A percentile compares a stretch with the other conserved stretches of the same genome.
Conservation (phyloP, 2,888 invertebrate genomes). For the Lithophane ornitopus region DNA sequence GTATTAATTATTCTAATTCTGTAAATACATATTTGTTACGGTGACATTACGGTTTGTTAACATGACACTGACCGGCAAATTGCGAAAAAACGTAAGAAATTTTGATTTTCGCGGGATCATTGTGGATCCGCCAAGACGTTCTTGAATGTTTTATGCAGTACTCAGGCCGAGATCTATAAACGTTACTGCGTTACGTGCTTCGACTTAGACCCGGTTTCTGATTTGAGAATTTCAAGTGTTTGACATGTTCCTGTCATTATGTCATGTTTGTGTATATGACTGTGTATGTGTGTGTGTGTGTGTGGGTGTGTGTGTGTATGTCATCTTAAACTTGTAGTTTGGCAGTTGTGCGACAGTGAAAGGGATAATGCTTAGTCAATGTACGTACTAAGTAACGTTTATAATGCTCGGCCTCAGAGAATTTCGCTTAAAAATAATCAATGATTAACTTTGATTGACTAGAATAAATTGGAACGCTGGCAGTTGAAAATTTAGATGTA, state of each 20-base stretch:
- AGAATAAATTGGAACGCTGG: not conserved
- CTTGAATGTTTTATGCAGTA: not conserved
- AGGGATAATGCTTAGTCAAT: not conserved
- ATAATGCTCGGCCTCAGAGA: not conserved
- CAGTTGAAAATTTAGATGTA: not conserved
- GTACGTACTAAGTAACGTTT: not conserved
- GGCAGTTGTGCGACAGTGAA: not conserved
- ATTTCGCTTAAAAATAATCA: not conserved
- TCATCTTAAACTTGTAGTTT: not conserved
- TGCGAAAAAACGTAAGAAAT: too few species aligned
- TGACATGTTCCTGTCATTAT: not conserved
- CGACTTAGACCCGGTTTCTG: not conserved
- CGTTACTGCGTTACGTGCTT: not conserved
- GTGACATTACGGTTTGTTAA: too few species aligned
- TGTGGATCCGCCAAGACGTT: too few species aligned
- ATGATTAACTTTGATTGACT: not conserved
- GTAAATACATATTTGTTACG: too few species aligned
- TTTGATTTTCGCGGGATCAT: too few species aligned
- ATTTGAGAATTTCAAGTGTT: not conserved
- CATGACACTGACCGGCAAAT: too few species aligned
- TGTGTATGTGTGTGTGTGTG: too few species aligned
- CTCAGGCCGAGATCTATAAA: not conserved
- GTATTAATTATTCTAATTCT: too few species aligned
- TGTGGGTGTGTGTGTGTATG: too few species aligned
- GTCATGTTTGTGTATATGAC: too few species aligned